Evolutionary conservation across 2,797 vertebrate species (phyloP).

Genomic region (Steatocranus sp.): DNA sequence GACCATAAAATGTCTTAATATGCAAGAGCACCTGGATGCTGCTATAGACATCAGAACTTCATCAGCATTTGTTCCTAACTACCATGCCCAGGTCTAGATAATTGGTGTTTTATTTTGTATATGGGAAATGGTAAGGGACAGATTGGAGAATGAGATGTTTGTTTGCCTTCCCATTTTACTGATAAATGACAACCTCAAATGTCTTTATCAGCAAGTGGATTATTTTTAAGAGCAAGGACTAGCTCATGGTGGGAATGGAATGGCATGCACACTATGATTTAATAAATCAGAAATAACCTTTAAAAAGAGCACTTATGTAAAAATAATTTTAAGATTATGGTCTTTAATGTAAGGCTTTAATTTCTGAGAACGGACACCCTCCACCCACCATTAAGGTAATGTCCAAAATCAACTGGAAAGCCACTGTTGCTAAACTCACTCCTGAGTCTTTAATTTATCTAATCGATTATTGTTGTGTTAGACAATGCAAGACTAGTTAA

Average conservation of each 20-base stretch:
- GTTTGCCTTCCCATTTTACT: background rate
- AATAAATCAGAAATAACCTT: background rate
- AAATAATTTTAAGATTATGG: background rate
- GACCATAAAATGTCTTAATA: constrained; percentile 51
- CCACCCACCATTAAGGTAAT: background rate
- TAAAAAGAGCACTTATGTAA: background rate
- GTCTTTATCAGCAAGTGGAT: background rate
- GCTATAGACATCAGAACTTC: constrained; percentile 42
- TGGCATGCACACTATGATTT: background rate
- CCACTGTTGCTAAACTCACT: background rate
- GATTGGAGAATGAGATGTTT: background rate
- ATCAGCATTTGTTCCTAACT: constrained; percentile 45
- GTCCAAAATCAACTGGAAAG: background rate
- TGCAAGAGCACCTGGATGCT: constrained; percentile 55
- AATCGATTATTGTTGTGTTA: background rate
- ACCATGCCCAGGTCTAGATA: background rate
- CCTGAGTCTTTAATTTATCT: background rate
- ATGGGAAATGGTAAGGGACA: background rate
- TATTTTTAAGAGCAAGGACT: background rate
- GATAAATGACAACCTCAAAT: background rate
- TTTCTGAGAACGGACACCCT: background rate
- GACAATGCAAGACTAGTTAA: background rate
- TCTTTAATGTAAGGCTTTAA: background rate
- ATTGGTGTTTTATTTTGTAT: constrained; percentile 10
- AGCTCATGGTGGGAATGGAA: background rate